Base-by-base conservation (phyloP, 2,888 invertebrate species). In the Brachyopa scutellaris region DNA sequence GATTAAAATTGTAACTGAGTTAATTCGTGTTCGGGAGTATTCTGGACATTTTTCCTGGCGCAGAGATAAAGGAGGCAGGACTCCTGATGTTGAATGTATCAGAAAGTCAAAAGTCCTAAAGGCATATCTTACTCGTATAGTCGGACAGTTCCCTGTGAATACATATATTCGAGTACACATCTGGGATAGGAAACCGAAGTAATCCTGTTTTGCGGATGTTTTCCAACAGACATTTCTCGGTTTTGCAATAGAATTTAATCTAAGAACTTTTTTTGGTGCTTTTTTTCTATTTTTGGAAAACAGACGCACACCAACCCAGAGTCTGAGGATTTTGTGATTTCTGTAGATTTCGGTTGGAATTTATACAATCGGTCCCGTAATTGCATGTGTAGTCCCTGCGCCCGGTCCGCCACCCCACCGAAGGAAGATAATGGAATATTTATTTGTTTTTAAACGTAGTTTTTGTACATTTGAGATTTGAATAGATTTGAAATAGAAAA, bases 71-170 rank as follows among this genome's bases (percentile, higher is more conserved):
- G 53, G 29, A 67, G 73, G 47, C 42, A 66, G 33, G 36, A 72
- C 29, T 19, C 42, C 64, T 57, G 62, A 72, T 72, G 78, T 78
- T 72, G 72, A 78, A 78, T 72, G 72, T 72, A 66, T 66, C 59
- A 72, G 64, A 72, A 78, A 78, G 78, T 78, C 78, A 78, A 78
- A 78, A 72, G 78, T 78, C 78, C 78, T 59, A 59, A 51, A 78
- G 78, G 78, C 78, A 78, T 78, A 78, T 78, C 78, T 72, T 77
- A 51, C 62, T 69, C 47, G 40, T 55, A 59, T 31, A 21, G 38
- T 59, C 59, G 59, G 36, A 76, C 69, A 70, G 53, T 8, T 26
- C 17, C 5, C 4, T 15, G n/a, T 8, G 3, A 9, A 23, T 11
- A n/a, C 9, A 8, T 6, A 31, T 19, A 1, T 8, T 17, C 9